Conservation (phyloP, 2,113 vertebrate genomes). For the Lasiurus borealis region DNA sequence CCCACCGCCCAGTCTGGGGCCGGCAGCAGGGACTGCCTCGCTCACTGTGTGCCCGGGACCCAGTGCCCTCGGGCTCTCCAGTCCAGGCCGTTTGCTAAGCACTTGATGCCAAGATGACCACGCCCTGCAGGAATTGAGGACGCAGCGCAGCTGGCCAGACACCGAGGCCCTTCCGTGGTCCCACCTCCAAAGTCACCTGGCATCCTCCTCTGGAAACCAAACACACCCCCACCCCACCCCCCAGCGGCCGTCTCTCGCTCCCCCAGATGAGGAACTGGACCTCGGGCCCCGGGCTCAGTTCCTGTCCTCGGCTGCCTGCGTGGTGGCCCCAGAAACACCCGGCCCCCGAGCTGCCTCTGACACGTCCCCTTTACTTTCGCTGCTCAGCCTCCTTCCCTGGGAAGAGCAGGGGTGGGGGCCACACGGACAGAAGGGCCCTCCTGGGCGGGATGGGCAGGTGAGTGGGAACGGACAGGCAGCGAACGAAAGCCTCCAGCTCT, state of each 20-base stretch:
- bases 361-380: neutral
- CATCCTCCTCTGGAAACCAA: neutral
- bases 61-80: neutral
- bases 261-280: neutral
- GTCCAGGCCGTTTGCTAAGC: fast-evolving
- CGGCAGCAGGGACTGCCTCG: fast-evolving
- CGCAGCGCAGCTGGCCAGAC: neutral
- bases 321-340: fast-evolving
- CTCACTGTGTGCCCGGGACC: fast-evolving
- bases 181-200: neutral
- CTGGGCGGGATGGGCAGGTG: fast-evolving
- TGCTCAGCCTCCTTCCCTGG: neutral
- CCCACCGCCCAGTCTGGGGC: fast-evolving
- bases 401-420: neutral
- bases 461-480: neutral
- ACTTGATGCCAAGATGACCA: neutral
- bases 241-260: fast-evolving
- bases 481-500: fast-evolving
- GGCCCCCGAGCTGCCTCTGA: fast-evolving
- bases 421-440: no score
- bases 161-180: no score
- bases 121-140: fast-evolving
- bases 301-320: fast-evolving
- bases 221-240: neutral
- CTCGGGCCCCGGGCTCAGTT: neutral